Evolutionary conservation across 2,888 invertebrate genomes (phyloP).

Genomic region (Diaprepes abbreviatus): DNA sequence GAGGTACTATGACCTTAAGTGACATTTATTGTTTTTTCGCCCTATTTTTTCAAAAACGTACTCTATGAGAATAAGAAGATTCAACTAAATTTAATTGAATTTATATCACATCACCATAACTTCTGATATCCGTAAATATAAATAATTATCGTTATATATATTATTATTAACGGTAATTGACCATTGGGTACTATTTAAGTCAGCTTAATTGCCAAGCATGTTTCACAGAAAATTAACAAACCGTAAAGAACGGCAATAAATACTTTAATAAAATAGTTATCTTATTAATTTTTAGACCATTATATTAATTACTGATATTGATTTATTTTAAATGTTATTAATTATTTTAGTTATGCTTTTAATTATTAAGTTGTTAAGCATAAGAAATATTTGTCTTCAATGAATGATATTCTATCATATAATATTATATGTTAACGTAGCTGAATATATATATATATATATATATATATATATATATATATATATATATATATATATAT

Average conservation of each 20-base stretch:
- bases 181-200: background rate
- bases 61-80: no score
- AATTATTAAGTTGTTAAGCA: background rate
- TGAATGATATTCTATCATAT: no score
- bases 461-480: no score
- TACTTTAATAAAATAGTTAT: background rate
- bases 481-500: no score
- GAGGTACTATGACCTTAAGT: no score
- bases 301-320: background rate
- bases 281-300: background rate
- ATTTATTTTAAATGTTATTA: background rate
- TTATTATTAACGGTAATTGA: constrained; percentile 4
- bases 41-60: no score
- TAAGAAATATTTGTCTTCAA: background rate
- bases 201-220: background rate
- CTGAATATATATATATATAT: no score
- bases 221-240: constrained; percentile 7
- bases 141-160: constrained; percentile 6
- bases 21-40: no score
- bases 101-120: background rate
- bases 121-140: background rate
- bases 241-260: background rate
- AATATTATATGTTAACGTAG: no score
- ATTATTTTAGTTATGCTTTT: background rate
- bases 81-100: no score